Evolutionary conservation across 2,797 vertebrate species (phyloP), one percentile per base, ranked within the genome.

Genomic region (Tenualosa ilisha): DNA sequence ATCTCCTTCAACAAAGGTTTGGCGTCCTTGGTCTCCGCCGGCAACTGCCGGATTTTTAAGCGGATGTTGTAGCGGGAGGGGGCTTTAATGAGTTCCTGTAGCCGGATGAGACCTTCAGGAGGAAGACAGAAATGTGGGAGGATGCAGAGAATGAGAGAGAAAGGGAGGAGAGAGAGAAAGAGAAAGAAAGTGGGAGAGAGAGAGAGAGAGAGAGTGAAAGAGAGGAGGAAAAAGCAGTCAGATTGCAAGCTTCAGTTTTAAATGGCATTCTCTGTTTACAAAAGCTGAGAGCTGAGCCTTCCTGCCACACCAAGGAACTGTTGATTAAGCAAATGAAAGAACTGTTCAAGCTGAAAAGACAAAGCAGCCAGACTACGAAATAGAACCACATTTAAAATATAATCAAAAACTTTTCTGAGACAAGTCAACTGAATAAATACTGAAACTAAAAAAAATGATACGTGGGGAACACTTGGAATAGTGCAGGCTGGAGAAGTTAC

Each of bases 61-160:
- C 98, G 97, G 92, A 99, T 95, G 93, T 98, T 99, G 92, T 99
- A 99, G n/a, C 98, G 95, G 81, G 98, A 99, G 15, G 98, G 98
- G 79, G 98, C 98, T 92, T 99, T 99, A 93, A 99, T 99, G 89
- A 99, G 97, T 91, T 99, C 98, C 92, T 99, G 98, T 92, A 99
- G 95, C 87, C 97, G 97, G 94, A 99, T 99, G 90, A 99, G 96
- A 92, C 98, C 98, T 99, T 93, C 68, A 65, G 65, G 31, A 84
- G 59, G 37, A 46, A 37, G 72, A 79, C 26, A 72, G 65, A 15
- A 24, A 37, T 24, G 59, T 63, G 59, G 61, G n/a, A 68, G 26
- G 40, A 49, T 13, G 72, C 22, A 79, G 26, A 72, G 65, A 72
- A 37, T 31, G 51, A 40, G 40, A 79, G 46, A 92, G 51, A 83